Percentiles rank a stretch among this genome's conserved stretches.
These are phyloP conservation scores for Cyanoramphus novaezelandiae DNA, from an alignment of 2,113 vertebrate genomes.

Conservation along the genomic window DNA sequence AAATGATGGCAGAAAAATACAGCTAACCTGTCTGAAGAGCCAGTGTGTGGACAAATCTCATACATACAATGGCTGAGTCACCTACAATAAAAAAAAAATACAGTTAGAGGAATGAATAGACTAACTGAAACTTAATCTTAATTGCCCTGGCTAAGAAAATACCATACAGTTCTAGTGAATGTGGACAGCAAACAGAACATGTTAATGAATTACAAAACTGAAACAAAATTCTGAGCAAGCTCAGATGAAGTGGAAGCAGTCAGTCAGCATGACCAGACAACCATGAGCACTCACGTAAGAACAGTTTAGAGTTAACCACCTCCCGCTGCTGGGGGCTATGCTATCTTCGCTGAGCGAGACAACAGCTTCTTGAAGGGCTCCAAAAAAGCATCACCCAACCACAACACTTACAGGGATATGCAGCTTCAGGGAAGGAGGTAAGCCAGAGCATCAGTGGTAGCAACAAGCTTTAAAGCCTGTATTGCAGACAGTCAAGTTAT, in stretches of 20 bases:
- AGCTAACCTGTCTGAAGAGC: constrained; percentile 60
- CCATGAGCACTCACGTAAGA: rapidly evolving
- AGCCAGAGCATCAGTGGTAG: background rate
- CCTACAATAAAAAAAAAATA: background rate
- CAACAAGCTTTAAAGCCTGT: background rate
- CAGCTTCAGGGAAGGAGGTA: background rate
- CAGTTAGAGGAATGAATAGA: background rate
- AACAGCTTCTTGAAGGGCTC: background rate
- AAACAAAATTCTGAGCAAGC: background rate
- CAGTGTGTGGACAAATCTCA: constrained; percentile 47
- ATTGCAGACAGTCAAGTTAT: background rate
- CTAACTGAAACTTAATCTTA: background rate
- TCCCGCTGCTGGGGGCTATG: background rate
- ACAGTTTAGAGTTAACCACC: background rate
- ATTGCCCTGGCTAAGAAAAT: background rate
- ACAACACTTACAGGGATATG: background rate
- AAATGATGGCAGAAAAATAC: background rate
- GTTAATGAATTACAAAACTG: background rate
- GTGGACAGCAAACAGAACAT: background rate
- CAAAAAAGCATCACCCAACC: background rate
- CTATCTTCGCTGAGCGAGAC: background rate
- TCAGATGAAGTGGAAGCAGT: background rate
- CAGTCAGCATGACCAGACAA: background rate
- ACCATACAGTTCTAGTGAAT: rapidly evolving
- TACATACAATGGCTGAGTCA: background rate